phyloP scores from a whole-genome alignment of 2,888 invertebrate genomes.

The Athetis lepigone region DNA sequence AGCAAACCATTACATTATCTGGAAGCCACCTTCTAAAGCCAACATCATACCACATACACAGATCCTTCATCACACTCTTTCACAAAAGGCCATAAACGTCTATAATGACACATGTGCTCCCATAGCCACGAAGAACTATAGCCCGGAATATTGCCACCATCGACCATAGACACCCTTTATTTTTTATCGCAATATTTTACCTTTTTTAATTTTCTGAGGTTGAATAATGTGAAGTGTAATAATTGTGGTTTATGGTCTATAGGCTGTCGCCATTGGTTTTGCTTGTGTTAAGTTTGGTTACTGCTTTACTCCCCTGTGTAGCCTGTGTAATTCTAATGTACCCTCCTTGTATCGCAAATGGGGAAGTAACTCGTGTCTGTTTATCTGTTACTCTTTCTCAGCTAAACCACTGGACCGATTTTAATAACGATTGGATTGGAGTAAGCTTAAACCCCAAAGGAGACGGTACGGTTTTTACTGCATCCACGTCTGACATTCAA shows the following conservation, averaged over 20 bases:
- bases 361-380: too few relatives aligned
- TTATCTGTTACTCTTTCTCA: too few relatives aligned
- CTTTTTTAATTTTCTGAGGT: slow-evolving; percentile 2
- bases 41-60: slow-evolving; percentile 7
- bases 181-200: slow-evolving; percentile 18
- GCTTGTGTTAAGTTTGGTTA: too few relatives aligned
- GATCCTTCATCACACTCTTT: slow-evolving; percentile 24
- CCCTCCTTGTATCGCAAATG: too few relatives aligned
- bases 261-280: too few relatives aligned
- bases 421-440: too few relatives aligned
- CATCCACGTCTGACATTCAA: too few relatives aligned
- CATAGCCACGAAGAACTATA: slow-evolving; percentile 22
- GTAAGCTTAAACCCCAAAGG: too few relatives aligned
- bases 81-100: slow-evolving; percentile 35
- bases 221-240: neutral
- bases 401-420: too few relatives aligned
- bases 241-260: neutral
- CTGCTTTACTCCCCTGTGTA: too few relatives aligned
- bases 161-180: slow-evolving; percentile 19
- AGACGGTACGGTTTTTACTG: too few relatives aligned
- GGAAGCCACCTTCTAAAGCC: neutral
- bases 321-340: too few relatives aligned
- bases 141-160: slow-evolving; percentile 24
- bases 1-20: slow-evolving; percentile 8
- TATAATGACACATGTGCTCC: slow-evolving; percentile 28